Base-by-base conservation (phyloP, 1,140 invertebrate species). In the Pseudoatta argentina region DNA sequence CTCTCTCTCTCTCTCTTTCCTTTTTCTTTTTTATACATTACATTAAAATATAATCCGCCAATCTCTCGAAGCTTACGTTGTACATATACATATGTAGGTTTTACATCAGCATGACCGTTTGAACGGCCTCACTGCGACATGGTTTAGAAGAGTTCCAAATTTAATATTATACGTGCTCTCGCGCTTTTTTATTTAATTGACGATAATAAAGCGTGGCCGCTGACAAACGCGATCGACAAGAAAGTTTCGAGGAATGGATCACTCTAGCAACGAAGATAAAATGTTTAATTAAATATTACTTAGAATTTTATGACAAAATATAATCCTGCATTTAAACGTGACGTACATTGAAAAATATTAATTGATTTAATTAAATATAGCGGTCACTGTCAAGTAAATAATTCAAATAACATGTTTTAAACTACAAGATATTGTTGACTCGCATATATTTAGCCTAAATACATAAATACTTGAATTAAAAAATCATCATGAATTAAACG, bases 1-100 rank as follows among this genome's bases (percentile, higher is more conserved):
- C 57, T 82, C 57, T 55, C 39, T 55, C 53, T 83, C 53, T 57
- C 5, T 63, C 1, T 53, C 27, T 73, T 3, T 73, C 51, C 18
- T 85, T 44, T 59, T 55, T 51, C 69, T 57, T 83, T 66, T 82
- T 59, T 81, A 88, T 88, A 91, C 66, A 90, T 91, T 87, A 91
- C 89, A 91, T 91, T 90, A 91, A 91, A 91, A 91, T 91, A 91
- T 91, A 91, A 91, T n/a, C 89, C 89, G 89, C 85, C 89, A 85
- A 91, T 89, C 77, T 91, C 82, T 91, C 82, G 89, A 91, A 83
- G 77, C 89, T 91, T 86, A 89, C 55, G 39, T 87, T 86, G 75
- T 89, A 91, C 71, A 89, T 90, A 82, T 87, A 87, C 69, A 88
- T 59, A 55, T 69, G 72, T 90, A 71, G 66, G 39, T 90, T 89